Evolutionary conservation across 2,888 invertebrate species (phyloP).

Genomic region (Tachina grossa): DNA sequence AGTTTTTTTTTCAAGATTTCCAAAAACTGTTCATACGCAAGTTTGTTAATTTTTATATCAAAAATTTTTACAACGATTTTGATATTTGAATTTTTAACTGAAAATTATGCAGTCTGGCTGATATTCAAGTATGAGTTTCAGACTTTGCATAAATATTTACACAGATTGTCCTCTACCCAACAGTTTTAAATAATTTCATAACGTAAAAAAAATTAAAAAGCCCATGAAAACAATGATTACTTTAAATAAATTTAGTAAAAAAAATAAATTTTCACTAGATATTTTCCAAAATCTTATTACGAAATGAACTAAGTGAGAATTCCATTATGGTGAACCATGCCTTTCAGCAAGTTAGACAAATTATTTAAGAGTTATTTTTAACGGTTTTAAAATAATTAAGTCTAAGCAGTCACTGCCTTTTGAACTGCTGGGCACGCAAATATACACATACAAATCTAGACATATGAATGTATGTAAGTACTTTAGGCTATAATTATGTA

Average conservation of each 20-base stretch:
- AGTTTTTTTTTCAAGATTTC: not conserved
- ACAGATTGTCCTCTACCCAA: not conserved
- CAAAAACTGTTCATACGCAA: not conserved
- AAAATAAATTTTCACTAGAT: no score
- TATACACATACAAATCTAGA: not conserved
- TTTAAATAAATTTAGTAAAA: not conserved
- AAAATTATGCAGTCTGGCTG: constrained; percentile 42
- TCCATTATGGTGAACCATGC: no score
- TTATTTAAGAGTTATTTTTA: no score
- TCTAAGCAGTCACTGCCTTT: not conserved
- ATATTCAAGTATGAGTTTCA: constrained; percentile 46
- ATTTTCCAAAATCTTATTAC: no score
- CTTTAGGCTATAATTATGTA: constrained; percentile 9
- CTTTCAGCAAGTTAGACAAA: no score
- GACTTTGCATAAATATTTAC: not conserved
- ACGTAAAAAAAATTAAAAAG: not conserved
- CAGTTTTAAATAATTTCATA: not conserved
- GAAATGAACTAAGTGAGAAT: no score
- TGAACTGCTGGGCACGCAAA: constrained; percentile 29
- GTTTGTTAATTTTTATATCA: not conserved
- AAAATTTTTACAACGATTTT: constrained; percentile 28
- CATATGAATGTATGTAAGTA: not conserved
- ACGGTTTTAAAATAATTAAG: not conserved
- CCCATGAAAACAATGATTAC: not conserved
- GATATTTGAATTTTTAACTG: not conserved